phyloP scores from a whole-genome alignment of 2,113 vertebrate genomes.

The Poicephalus meyeri region DNA sequence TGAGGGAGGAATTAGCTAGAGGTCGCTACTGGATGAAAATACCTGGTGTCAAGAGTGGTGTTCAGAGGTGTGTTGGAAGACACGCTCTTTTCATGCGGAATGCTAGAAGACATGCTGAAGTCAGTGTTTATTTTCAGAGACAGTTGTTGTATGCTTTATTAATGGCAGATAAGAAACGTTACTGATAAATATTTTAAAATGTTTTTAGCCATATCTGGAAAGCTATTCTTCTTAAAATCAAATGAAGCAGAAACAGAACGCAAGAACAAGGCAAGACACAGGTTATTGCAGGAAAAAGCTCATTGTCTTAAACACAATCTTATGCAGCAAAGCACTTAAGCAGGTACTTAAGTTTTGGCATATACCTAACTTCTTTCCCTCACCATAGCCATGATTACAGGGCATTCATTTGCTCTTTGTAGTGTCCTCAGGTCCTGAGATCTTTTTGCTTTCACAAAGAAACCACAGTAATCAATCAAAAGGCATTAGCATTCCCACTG shows the following conservation, averaged over 20 bases:
- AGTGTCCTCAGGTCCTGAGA: neutral
- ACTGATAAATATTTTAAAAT: neutral
- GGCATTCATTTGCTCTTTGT: neutral
- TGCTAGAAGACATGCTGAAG: neutral
- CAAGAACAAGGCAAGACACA: neutral
- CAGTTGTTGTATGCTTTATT: neutral
- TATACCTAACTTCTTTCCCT: neutral
- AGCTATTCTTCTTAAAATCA: neutral
- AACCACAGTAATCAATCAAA: neutral
- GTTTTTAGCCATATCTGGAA: neutral
- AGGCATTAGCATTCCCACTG: neutral
- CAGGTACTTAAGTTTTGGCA: neutral
- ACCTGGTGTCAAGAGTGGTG: neutral
- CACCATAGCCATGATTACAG: neutral
- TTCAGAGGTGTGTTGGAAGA: neutral
- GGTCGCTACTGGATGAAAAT: neutral
- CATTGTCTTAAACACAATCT: neutral
- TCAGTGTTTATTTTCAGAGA: neutral
- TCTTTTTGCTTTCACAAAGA: constrained; percentile 10
- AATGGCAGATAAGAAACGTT: neutral
- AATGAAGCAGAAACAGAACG: neutral
- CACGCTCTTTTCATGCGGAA: accelerated
- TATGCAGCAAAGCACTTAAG: neutral
- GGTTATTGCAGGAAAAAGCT: neutral
- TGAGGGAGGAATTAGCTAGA: neutral